Percentiles rank a stretch among this genome's conserved stretches.
Evolutionary conservation across 2,888 invertebrate species (phyloP).

Genomic region (Beris chalybata): DNA sequence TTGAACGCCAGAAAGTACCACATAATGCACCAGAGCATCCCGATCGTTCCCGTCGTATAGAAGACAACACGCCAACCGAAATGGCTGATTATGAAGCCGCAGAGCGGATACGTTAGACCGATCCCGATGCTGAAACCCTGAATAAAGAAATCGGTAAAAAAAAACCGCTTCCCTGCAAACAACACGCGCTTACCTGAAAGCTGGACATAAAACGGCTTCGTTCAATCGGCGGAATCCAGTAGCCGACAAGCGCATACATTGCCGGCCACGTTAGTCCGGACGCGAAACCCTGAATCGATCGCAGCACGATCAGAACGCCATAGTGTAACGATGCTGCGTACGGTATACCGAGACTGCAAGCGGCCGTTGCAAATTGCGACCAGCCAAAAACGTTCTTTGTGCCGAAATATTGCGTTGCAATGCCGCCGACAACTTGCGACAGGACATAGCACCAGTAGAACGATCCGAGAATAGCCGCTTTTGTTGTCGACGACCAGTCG

Average conservation of each 20-base stretch:
- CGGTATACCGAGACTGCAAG: slow-evolving; percentile 69
- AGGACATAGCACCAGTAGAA: slow-evolving; percentile 76
- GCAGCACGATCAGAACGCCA: slow-evolving; percentile 62
- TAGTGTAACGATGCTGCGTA: slow-evolving; percentile 66
- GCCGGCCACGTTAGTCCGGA: slow-evolving; percentile 76
- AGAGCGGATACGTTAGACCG: slow-evolving; percentile 70
- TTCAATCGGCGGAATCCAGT: slow-evolving; percentile 73
- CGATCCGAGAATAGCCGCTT: slow-evolving; percentile 67
- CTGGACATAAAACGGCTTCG: slow-evolving; percentile 75
- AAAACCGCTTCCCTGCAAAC: background rate
- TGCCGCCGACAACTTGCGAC: slow-evolving; percentile 68
- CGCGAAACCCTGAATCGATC: slow-evolving; percentile 70
- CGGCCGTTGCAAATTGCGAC: slow-evolving; percentile 69
- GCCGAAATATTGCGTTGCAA: slow-evolving; percentile 70
- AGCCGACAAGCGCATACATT: slow-evolving; percentile 73
- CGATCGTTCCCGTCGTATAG: slow-evolving; percentile 69
- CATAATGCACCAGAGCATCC: slow-evolving; percentile 66
- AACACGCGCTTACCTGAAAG: slow-evolving; percentile 61
- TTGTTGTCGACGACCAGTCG: slow-evolving; percentile 66
- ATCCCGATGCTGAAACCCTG: slow-evolving; percentile 74
- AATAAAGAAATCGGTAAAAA: slow-evolving; percentile 35
- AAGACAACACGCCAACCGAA: slow-evolving; percentile 71
- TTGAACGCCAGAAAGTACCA: slow-evolving; percentile 73
- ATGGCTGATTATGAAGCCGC: slow-evolving; percentile 69
- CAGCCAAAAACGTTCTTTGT: slow-evolving; percentile 72